These are phyloP conservation scores for Protodeltote pygarga DNA, from an alignment of 2,888 invertebrate genomes.

Conservation along the genomic window DNA sequence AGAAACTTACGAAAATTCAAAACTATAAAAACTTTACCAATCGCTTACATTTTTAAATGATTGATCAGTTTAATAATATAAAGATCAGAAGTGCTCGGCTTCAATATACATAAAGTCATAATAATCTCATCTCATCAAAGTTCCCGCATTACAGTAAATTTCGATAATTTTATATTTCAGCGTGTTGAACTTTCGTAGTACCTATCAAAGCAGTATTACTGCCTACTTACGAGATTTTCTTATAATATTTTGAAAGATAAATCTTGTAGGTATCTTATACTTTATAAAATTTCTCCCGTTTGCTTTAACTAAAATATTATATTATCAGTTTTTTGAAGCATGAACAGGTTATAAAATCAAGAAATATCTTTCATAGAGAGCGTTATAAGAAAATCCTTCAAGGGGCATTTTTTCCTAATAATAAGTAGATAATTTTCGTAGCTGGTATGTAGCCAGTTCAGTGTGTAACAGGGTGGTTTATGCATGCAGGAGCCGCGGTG, in stretches of 20 bases:
- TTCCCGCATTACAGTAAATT: slow-evolving; percentile 22
- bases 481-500: slow-evolving; percentile 86
- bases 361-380: slow-evolving; percentile 32
- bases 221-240: slow-evolving; percentile 53
- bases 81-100: slow-evolving; percentile 6
- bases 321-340: not conserved
- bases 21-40: slow-evolving; percentile 9
- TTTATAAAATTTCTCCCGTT: slow-evolving; percentile 3
- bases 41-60: slow-evolving; percentile 5
- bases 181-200: slow-evolving; percentile 43
- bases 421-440: slow-evolving; percentile 40
- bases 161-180: slow-evolving; percentile 16
- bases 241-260: slow-evolving; percentile 38
- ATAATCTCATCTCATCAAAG: slow-evolving; percentile 34
- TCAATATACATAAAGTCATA: slow-evolving; percentile 9
- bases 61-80: slow-evolving; percentile 19
- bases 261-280: slow-evolving; percentile 30
- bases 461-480: slow-evolving; percentile 83
- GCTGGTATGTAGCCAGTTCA: slow-evolving; percentile 41
- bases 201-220: slow-evolving; percentile 38
- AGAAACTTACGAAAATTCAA: slow-evolving; percentile 41
- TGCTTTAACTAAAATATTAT: slow-evolving; percentile 1
- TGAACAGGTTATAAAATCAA: slow-evolving; percentile 5
- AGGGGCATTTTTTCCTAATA: slow-evolving; percentile 37
- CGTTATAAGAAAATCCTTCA: slow-evolving; percentile 44